Base-by-base conservation (phyloP, 2,888 invertebrate genomes). In the Chrysopilus asiliformis region DNA sequence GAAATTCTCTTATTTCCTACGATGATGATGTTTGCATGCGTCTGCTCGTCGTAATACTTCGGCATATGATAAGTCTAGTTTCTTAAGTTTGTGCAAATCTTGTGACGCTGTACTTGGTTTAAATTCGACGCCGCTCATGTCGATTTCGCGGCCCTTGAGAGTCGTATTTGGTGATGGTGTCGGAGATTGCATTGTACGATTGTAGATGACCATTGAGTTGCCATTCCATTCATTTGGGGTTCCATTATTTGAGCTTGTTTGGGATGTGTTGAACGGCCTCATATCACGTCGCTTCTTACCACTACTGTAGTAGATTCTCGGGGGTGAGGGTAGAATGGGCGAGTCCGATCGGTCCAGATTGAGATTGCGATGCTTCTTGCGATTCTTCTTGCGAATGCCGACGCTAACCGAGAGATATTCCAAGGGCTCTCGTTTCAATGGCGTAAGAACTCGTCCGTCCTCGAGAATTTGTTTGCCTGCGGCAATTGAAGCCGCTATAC, bases 31-130 rank as follows among this genome's bases (percentile, higher is more conserved):
- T 39, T 58, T 60, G 36, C 58, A 59, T 39, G 53, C 53, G 42
- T 61, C 63, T 7, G 62, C 75, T 56, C 79, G 76, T 45, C 81
- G 70, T 43, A 87, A 65, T 14, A 79, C 87, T 59, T 87, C 86
- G 5, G 87, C 87, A 58, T 87, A 87, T 10, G 85, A 83, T 53
- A 82, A 70, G 52, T 87, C 86, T 34, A 87, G 67, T 53, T 79
- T 76, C 55, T 82, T 77, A 40, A 87, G 65, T 54, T 80, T 81
- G 55, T 84, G 79, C 46, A 87, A 76, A 50, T 85, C 84, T 53
- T 84, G 82, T 9, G 85, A 83, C 5, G 84, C 85, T 7, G 79
- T 71, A 58, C 83, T 81, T 4, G 72, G 71, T 47, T 69, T 70
- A 50, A 69, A 74, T 41, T 71, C 71, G 9, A 57, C 55, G 36